Conservation (phyloP, 1,140 invertebrate genomes). For the Capitella teleta region DNA sequence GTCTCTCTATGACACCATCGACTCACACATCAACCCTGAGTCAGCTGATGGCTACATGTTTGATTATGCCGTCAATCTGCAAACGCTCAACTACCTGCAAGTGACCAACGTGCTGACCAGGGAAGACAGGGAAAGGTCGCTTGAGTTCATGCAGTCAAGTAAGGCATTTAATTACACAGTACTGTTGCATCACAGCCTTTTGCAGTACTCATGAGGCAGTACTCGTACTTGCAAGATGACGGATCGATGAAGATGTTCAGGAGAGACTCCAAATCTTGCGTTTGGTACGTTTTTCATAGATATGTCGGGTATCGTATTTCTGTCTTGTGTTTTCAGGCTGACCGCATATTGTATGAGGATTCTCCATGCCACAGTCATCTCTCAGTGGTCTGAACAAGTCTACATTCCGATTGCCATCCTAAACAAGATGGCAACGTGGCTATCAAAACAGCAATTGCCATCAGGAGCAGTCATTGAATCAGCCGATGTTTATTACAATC, state of each 20-base stretch:
- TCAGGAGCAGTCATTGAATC: conserved; percentile 7
- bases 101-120: conserved; percentile 63
- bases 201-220: conserved; percentile 10
- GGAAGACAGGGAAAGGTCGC: no score
- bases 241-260: conserved; percentile 8
- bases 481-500: neutral
- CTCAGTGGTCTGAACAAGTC: conserved; percentile 3
- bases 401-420: no score
- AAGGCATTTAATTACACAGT: no score
- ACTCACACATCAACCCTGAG: no score
- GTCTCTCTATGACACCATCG: conserved; percentile 26
- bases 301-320: neutral
- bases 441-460: no score
- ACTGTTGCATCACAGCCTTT: no score
- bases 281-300: neutral
- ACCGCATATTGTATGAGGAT: conserved; percentile 4
- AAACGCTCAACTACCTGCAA: conserved; percentile 80
- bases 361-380: conserved; percentile 2
- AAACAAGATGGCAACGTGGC: no score
- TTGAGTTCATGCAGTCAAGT: no score
- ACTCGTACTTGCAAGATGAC: conserved; percentile 10
- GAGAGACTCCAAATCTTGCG: conserved; percentile 2
- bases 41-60: conserved; percentile 83
- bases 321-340: neutral
- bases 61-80: conserved; percentile 86